A percentile compares a stretch with the other conserved stretches of the same genome.
Evolutionary conservation across 2,888 invertebrate species (phyloP).

Genomic region (Andricus quercusramuli): DNA sequence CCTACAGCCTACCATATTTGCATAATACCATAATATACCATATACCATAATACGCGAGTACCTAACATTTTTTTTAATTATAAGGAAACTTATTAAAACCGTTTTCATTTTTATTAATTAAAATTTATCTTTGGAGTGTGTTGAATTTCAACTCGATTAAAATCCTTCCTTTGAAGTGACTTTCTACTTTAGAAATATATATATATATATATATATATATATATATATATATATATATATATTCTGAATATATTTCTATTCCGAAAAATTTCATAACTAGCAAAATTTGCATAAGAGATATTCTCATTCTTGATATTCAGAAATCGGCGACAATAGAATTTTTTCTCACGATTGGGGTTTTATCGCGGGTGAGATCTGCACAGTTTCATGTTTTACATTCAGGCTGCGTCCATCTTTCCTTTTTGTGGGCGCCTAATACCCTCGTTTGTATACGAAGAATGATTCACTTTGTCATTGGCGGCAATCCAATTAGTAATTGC

Average conservation of each 20-base stretch:
- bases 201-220: too few relatives aligned
- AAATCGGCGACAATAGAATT: conserved; percentile 33
- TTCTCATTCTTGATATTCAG: conserved; percentile 8
- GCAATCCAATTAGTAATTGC: conserved; percentile 39
- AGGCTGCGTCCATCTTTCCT: conserved; percentile 26
- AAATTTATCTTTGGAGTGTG: neutral
- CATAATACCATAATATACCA: neutral
- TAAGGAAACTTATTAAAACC: neutral
- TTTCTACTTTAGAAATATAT: conserved; percentile 16
- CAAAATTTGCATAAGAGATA: conserved; percentile 22
- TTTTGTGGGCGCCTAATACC: conserved; percentile 34
- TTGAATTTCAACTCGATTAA: neutral
- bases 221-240: too few relatives aligned
- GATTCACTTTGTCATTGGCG: conserved; percentile 41
- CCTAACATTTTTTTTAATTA: neutral
- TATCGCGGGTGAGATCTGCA: conserved; percentile 18
- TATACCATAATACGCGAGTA: too few relatives aligned
- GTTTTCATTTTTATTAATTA: too few relatives aligned
- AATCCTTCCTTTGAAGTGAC: neutral
- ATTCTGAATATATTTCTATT: neutral
- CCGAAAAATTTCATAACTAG: conserved; percentile 18
- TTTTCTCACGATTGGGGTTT: conserved; percentile 33
- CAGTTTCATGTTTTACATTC: conserved; percentile 23
- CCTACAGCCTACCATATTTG: neutral
- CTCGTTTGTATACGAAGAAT: conserved; percentile 40